Evolutionary conservation across 2,797 vertebrate genomes (phyloP), one percentile per base, ranked within the genome.

Genomic region (Peromyscus eremicus): DNA sequence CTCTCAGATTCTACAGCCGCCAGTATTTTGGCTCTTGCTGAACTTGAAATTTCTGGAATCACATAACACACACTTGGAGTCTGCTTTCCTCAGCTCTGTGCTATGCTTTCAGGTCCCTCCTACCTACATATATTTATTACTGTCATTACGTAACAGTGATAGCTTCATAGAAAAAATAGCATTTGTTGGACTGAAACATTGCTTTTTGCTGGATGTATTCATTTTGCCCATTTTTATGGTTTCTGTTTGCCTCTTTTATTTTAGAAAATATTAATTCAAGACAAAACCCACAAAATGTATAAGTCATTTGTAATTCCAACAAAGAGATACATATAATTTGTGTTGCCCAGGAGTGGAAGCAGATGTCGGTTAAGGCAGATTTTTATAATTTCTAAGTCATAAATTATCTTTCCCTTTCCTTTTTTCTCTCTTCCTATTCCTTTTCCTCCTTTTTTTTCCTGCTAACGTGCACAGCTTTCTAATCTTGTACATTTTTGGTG

Each of bases 191-290:
- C 60, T 66, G 9, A 29, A 95, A 76, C 29, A 91, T 8, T 76
- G 6, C 87, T 92, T 91, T 90, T 23, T 68, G 3, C 46, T 46
- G 11, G 29, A 77, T 88, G 68, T 52, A 77, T 75, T 84, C 62
- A 25, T 21, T 68, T 82, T 37, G n/a, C 27, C 37, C 32, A n/a
- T 55, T 79, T 43, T 52, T 86, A 55, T 34, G 68, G 9, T 86
- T 90, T 76, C 16, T 46, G 68, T 91, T 89, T 93, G 88, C 91
- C 25, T 82, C 17, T n/a, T 94, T 89, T 55, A 66, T 68, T 82
- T 82, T 86, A 32, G 77, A 79, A 81, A 94, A 90, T 77, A 62
- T 81, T 88, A 77, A 71, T 52, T 71, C 6, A 57, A 76, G 82
- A 89, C 29, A 81, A 86, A 91, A 97, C 12, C 16, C 7, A 88